Base-by-base conservation (phyloP, 2,113 vertebrate species). In the Balaeniceps rex region DNA sequence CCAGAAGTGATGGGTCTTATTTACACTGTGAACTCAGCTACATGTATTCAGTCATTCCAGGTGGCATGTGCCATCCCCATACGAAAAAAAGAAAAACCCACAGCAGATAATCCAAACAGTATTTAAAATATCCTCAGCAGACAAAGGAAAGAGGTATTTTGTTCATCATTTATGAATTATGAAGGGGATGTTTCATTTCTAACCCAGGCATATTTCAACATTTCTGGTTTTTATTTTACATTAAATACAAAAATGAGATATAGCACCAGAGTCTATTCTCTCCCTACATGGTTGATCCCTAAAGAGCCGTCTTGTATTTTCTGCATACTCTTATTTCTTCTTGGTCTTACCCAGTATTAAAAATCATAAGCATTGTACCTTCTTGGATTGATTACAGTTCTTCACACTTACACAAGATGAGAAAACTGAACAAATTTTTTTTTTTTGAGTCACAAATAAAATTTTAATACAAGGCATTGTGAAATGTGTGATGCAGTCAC, bases 71-170 rank as follows among this genome's bases (percentile, higher is more conserved):
- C 42, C 57, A 57, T 49, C 34, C 69, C 22, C 15, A 36, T 23
- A 31, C 0, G 1, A 63, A 85, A 66, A 44, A 33, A 49, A 24
- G 21, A 0, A 1, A 1, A 7, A 52, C 38, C 33, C 33, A 46
- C 12, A 31, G 24, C 28, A 3, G 1, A 42, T 63, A 77, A 78
- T 49, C 25, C 25, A 51, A 92, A 47, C 12, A 36, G 19, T 47
- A 75, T 82, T 78, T 87, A 75, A 87, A 94, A 63, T 70, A 65
- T 64, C 10, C 52, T 55, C 55, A 60, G 10, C 24, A 87, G 64
- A 61, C 17, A 57, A 82, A 78, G 34, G 38, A 85, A 94, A 64
- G 0, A 76, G 55, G 12, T 58, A 28, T 36, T 77, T 66, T 70
- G 4, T 75, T 87, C 36, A 33, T 86, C 4, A 44, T 60, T 84